phyloP scores from a whole-genome alignment of 2,888 invertebrate species.

The Dione vanillae region DNA sequence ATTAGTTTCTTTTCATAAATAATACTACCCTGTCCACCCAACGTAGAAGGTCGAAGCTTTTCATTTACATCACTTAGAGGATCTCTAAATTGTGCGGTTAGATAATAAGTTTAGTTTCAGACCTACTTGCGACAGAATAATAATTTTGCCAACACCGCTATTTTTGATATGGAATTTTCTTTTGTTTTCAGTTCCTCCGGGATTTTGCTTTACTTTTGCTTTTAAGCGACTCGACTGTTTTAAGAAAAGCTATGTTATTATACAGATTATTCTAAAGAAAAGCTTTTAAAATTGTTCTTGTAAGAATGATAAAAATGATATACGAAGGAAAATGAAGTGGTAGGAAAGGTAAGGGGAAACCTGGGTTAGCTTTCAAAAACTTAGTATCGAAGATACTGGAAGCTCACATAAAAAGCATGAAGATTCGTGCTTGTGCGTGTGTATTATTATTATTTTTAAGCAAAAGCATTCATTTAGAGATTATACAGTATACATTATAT shows the following conservation, averaged over 20 bases:
- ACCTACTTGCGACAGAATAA: conserved; percentile 8
- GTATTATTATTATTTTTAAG: too few relatives aligned
- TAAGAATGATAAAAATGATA: too few relatives aligned
- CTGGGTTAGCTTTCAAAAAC: too few relatives aligned
- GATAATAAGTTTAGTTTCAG: conserved; percentile 23
- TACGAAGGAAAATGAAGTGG: too few relatives aligned
- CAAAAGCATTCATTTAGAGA: too few relatives aligned
- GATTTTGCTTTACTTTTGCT: too few relatives aligned
- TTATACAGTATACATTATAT: too few relatives aligned
- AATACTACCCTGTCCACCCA: conserved; percentile 1
- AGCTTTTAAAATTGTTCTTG: too few relatives aligned
- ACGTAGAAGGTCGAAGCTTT: conserved; percentile 6
- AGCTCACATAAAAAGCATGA: too few relatives aligned
- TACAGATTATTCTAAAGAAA: neutral
- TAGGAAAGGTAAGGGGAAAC: too few relatives aligned
- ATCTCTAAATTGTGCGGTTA: conserved; percentile 3
- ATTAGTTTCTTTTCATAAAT: conserved; percentile 10
- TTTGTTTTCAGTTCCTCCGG: neutral
- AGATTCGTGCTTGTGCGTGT: too few relatives aligned
- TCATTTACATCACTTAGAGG: conserved; percentile 9
- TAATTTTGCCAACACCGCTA: neutral
- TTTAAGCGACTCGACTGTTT: neutral
- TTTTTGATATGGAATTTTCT: conserved; percentile 9
- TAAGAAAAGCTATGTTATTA: neutral
- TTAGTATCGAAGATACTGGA: too few relatives aligned